Conservation (phyloP, 2,888 invertebrate genomes). For the Aspidiotus rigidus region DNA sequence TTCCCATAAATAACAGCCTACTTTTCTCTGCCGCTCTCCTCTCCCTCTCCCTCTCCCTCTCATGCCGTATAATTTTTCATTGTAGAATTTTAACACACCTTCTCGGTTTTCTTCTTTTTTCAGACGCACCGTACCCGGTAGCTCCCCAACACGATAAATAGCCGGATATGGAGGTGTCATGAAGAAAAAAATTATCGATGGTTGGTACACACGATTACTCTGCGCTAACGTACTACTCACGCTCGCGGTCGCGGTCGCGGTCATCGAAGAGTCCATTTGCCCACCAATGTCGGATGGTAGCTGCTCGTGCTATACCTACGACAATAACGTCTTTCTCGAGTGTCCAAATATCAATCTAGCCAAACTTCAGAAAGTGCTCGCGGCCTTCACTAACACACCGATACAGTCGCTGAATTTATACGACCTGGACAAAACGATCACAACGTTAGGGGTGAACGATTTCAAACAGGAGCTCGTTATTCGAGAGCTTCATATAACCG, state of each 20-base stretch:
- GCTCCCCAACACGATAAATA: not conserved
- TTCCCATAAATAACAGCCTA: too few species aligned
- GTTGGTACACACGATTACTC: conserved; percentile 25
- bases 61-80: too few species aligned
- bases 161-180: conserved; percentile 29
- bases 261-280: conserved; percentile 7
- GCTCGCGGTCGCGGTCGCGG: not conserved
- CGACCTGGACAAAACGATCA: conserved; percentile 73
- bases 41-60: too few species aligned
- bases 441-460: conserved; percentile 61
- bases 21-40: too few species aligned
- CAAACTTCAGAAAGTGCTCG: conserved; percentile 63
- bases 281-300: conserved; percentile 51
- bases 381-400: conserved; percentile 42
- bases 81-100: too few species aligned
- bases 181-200: conserved; percentile 28
- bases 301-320: conserved; percentile 86
- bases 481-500: conserved; percentile 66
- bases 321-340: conserved; percentile 81
- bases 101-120: not conserved
- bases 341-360: conserved; percentile 72
- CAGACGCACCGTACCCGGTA: not conserved
- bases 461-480: conserved; percentile 49
- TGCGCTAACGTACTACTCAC: conserved; percentile 20
- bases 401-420: conserved; percentile 80